Base-by-base conservation (phyloP, 2,888 invertebrate species). In the Nemurella pictetii region DNA sequence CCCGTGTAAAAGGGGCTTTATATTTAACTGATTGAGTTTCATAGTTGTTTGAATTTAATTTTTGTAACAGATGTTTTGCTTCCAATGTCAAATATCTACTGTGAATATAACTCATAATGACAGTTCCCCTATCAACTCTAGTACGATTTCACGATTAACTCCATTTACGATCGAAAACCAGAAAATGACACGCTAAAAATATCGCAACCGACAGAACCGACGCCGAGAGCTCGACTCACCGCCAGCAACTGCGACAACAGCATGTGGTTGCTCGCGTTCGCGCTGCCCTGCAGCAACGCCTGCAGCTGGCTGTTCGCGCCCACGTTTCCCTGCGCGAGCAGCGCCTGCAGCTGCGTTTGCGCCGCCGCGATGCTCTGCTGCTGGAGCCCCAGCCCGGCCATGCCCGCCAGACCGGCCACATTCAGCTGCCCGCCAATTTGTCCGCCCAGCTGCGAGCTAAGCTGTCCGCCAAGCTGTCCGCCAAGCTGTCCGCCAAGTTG, bases 191-290 rank as follows among this genome's bases (percentile, higher is more conserved):
- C n/a, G n/a, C n/a, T 55, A 12, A 55, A 55, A 55, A 55, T 55
- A 12, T 55, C 15, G 15, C 55, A 55, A 55, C 15, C 55, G 55
- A 28, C 27, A 4, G 25, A 32, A 25, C 25, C 81, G 27, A 35
- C 9, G 30, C 5, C 30, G 7, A 0, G 4, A 1, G 35, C 26
- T 15, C n/a, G 0, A 81, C 81, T n/a, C 35, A 86, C 86, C 86
- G 85, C 84, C 12, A 86, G 83, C 35, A 87, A 84, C 25, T 87
- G 87, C 0, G 87, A 87, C 27, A 87, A 84, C 72, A 87, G 86
- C 20, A 87, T 82, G 80, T 87, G 87, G 77, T 83, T 85, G 83
- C 82, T 85, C 15, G 84, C 80, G 74, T 20, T 73, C 30, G 74
- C 83, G 73, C 83, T 74, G 80, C 32, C 73, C 32, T 84, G 78